phyloP scores from a whole-genome alignment of 1,140 invertebrate genomes.

The Globodera rostochiensis region DNA sequence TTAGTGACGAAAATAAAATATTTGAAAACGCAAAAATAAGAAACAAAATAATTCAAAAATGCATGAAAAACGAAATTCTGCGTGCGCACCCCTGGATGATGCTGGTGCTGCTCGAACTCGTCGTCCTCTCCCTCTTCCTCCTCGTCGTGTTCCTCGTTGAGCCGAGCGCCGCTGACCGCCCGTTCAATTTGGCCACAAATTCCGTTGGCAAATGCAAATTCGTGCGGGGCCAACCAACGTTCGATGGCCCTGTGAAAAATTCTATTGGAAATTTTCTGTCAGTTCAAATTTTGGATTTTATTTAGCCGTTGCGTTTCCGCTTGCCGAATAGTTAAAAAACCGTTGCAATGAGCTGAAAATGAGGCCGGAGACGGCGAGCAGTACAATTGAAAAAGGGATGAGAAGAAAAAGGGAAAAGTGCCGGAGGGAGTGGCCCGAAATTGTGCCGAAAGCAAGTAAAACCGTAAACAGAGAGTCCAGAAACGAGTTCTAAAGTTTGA shows the following conservation, averaged over 20 bases:
- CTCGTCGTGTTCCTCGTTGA: background rate
- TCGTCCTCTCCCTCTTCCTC: background rate
- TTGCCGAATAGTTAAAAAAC: background rate
- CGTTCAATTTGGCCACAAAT: conserved; percentile 27
- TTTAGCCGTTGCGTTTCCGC: background rate
- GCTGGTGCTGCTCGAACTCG: background rate
- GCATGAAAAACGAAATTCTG: background rate
- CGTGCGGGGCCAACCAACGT: conserved; percentile 18
- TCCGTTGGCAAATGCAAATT: conserved; percentile 25
- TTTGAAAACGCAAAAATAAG: no score
- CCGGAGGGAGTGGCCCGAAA: background rate
- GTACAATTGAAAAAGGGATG: background rate
- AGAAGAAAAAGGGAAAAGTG: background rate
- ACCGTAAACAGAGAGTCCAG: background rate
- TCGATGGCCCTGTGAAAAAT: background rate
- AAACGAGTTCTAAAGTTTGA: background rate
- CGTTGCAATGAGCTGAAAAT: background rate
- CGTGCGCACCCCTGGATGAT: background rate
- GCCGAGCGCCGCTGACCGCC: conserved; percentile 17
- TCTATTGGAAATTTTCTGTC: no score
- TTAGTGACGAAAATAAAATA: no score
- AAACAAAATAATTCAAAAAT: background rate
- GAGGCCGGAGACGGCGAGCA: background rate
- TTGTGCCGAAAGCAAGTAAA: background rate
- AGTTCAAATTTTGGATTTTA: background rate